phyloP scores from a whole-genome alignment of 2,113 vertebrate genomes.

The Seriola rivoliana region DNA sequence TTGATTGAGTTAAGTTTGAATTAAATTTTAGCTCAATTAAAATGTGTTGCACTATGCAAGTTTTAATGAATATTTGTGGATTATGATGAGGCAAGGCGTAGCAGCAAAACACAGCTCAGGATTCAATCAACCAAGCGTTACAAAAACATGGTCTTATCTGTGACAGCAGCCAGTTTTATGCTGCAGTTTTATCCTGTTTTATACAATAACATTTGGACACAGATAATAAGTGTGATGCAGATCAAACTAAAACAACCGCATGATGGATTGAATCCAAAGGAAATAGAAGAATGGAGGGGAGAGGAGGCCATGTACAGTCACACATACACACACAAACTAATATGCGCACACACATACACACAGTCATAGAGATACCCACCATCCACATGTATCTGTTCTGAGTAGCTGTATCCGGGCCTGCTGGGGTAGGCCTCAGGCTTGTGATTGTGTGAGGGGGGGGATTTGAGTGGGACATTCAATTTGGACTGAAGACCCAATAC shows the following conservation, averaged over 20 bases:
- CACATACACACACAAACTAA: background rate
- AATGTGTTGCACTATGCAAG: background rate
- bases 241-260: conserved; percentile 18
- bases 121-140: conserved; percentile 63
- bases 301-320: conserved; percentile 50
- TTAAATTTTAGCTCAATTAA: background rate
- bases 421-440: conserved; percentile 81
- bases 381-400: conserved; percentile 86
- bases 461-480: conserved; percentile 87
- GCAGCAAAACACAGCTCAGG: conserved; percentile 57
- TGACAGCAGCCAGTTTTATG: conserved; percentile 1
- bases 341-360: conserved; percentile 44
- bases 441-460: conserved; percentile 85
- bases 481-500: conserved; percentile 85
- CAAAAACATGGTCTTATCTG: background rate
- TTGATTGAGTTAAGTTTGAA: background rate
- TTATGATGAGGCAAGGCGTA: conserved; percentile 62
- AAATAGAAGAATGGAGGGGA: conserved; percentile 44
- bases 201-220: conserved; percentile 16
- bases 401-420: conserved; percentile 87
- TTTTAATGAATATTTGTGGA: conserved; percentile 8
- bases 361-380: conserved; percentile 79
- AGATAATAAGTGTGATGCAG: background rate
- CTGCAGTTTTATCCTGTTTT: background rate
- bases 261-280: conserved; percentile 71